Evolutionary conservation across 2,113 vertebrate species (phyloP), one percentile per base, ranked within the genome.

Genomic region (Rhabdomys dilectus): DNA sequence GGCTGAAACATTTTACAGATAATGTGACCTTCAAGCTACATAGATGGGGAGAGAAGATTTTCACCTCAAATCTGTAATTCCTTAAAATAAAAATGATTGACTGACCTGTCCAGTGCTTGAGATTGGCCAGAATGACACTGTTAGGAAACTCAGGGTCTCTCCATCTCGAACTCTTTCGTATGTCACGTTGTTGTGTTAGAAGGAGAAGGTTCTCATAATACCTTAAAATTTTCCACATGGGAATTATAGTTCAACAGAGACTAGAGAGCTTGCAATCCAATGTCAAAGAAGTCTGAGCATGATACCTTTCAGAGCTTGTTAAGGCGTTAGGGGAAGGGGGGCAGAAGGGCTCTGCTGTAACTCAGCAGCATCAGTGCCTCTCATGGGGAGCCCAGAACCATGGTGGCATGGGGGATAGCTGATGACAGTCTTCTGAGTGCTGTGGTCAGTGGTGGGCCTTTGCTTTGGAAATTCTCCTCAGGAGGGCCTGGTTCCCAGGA

Each of bases 1-100:
- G 77, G 60, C 60, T 91, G 68, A 88, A 58, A 84, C 5, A 77
- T 81, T 89, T 93, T 93, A 34, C 90, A n/a, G 58, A 85, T 72
- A 81, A 51, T 53, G 1, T 82, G 60, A 94, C 5, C 58, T 93
- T 94, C 4, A 36, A 36, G 45, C 13, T 70, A 72, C 15, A 7
- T 88, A 58, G 56, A 84, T 72, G 53, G 62, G 29, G 36, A 86
- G 31, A 5, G 6, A 45, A 42, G 13, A 48, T 91, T 80, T 78
- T 68, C 64, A 94, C 94, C 39, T 93, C 66, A 89, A 72, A 48
- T 60, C 34, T 90, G 29, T 89, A 15, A 24, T 60, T 88, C 3
- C 39, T 92, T 72, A 90, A 89, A 88, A 76, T 80, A 29, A 77
- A 88, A 77, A 19, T 39, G 92, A 70, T 45, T 39, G 39, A 39